Conservation (phyloP, 1,140 invertebrate genomes). For the Brachionus asplanchnoidis region DNA sequence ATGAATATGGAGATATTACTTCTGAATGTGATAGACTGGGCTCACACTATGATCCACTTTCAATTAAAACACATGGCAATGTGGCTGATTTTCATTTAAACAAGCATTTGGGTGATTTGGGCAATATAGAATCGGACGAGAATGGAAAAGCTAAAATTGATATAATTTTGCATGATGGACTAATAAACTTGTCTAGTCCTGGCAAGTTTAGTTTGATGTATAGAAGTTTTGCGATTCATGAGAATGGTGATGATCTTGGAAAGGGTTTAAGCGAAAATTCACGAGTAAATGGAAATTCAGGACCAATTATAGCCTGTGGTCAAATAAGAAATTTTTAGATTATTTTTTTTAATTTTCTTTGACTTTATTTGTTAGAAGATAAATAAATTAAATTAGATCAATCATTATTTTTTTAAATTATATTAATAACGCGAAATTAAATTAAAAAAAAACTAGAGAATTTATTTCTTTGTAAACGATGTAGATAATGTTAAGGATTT, state of each 20-base stretch:
- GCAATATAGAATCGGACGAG: slow-evolving; percentile 68
- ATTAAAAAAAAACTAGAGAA: too few relatives aligned
- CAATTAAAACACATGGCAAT: slow-evolving; percentile 72
- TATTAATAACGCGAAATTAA: too few relatives aligned
- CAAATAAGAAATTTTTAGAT: neutral
- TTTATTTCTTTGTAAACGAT: too few relatives aligned
- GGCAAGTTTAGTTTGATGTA: slow-evolving; percentile 77
- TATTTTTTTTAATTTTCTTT: neutral
- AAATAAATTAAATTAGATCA: too few relatives aligned
- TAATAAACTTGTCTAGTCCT: slow-evolving; percentile 63
- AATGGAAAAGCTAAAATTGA: slow-evolving; percentile 42
- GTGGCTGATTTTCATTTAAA: slow-evolving; percentile 52
- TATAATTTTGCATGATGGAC: slow-evolving; percentile 60
- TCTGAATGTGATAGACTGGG: slow-evolving; percentile 59
- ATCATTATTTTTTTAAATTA: too few relatives aligned
- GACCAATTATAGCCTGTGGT: slow-evolving; percentile 59
- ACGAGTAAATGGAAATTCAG: slow-evolving; percentile 60
- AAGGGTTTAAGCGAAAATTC: slow-evolving; percentile 56
- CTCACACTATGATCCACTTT: slow-evolving; percentile 84
- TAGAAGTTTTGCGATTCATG: slow-evolving; percentile 66
- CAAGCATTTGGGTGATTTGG: slow-evolving; percentile 83
- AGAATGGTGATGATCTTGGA: slow-evolving; percentile 60
- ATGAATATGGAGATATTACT: slow-evolving; percentile 50
- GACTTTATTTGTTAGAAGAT: too few relatives aligned
- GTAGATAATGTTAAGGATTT: too few relatives aligned